Evolutionary conservation across 64 coral and sea anemone genomes (phyloP).

Genomic region (Pocillopora verrucosa): DNA sequence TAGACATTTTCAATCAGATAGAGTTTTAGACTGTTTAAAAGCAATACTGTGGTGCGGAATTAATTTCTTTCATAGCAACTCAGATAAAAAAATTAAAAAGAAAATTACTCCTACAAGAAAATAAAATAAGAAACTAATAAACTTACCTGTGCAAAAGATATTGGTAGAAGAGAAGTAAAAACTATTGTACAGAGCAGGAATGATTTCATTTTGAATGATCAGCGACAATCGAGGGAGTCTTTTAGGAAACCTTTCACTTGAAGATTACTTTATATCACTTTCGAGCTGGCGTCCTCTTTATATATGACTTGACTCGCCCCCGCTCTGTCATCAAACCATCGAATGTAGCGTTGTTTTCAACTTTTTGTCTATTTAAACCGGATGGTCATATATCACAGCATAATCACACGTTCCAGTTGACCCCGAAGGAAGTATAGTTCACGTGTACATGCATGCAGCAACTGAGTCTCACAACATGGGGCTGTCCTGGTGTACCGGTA

Average conservation of each 20-base stretch:
- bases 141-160: conserved; percentile 1
- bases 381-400: conserved; percentile 9
- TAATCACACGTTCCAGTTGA: conserved; percentile 1
- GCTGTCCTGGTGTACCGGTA: too few relatives aligned
- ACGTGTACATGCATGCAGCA: background rate
- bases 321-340: background rate
- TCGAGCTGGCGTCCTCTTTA: background rate
- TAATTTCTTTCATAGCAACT: background rate
- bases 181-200: background rate
- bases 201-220: background rate
- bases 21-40: background rate
- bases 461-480: background rate
- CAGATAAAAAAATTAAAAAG: background rate
- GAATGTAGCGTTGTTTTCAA: background rate
- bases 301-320: background rate
- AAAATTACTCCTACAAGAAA: too few relatives aligned
- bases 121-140: background rate
- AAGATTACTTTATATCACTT: background rate
- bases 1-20: background rate
- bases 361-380: background rate
- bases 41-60: background rate
- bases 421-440: background rate
- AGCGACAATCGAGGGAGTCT: too few relatives aligned
- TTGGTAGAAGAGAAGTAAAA: background rate
- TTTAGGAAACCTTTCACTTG: too few relatives aligned